These are phyloP conservation scores for Dryobotodes eremita DNA, from an alignment of 2,888 invertebrate genomes.

Conservation along the genomic window DNA sequence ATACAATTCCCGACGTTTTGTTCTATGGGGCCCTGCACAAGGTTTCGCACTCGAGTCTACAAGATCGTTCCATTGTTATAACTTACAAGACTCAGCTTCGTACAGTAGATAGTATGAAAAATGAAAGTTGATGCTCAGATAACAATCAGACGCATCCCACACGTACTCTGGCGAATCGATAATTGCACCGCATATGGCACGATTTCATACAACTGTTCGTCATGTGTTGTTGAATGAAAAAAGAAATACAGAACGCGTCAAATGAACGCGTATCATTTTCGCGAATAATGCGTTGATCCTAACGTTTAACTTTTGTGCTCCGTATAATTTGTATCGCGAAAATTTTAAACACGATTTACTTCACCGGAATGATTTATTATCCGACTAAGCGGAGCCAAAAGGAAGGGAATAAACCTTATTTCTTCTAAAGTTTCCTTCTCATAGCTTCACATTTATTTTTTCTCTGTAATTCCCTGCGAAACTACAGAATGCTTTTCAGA, in stretches of 20 bases:
- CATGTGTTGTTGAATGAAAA: constrained; percentile 55
- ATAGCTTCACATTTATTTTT: constrained; percentile 39
- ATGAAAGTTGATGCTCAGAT: constrained; percentile 62
- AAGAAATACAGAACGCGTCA: constrained; percentile 51
- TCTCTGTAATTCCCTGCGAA: constrained; percentile 20
- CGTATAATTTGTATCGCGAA: constrained; percentile 58
- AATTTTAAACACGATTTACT: constrained; percentile 63
- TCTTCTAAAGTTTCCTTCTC: constrained; percentile 39
- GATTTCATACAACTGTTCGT: constrained; percentile 60
- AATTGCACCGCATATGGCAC: constrained; percentile 59
- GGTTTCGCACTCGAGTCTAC: constrained; percentile 30
- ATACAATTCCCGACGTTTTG: constrained; percentile 45
- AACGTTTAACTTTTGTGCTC: constrained; percentile 54
- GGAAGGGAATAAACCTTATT: constrained; percentile 47
- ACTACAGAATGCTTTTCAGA: constrained; percentile 43
- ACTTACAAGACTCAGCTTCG: constrained; percentile 34
- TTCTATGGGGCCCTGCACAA: constrained; percentile 33
- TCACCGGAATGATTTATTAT: constrained; percentile 63
- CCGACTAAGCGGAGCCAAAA: constrained; percentile 40
- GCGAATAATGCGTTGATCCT: constrained; percentile 48
- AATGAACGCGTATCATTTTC: constrained; percentile 52
- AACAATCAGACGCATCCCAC: constrained; percentile 64
- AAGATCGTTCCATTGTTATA: constrained; percentile 54
- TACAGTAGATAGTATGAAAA: constrained; percentile 60
- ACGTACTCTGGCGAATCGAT: constrained; percentile 62